A percentile compares a stretch with the other conserved stretches of the same genome.
Evolutionary conservation across 2,888 invertebrate species (phyloP).

Genomic region (Oscheius sp.): DNA sequence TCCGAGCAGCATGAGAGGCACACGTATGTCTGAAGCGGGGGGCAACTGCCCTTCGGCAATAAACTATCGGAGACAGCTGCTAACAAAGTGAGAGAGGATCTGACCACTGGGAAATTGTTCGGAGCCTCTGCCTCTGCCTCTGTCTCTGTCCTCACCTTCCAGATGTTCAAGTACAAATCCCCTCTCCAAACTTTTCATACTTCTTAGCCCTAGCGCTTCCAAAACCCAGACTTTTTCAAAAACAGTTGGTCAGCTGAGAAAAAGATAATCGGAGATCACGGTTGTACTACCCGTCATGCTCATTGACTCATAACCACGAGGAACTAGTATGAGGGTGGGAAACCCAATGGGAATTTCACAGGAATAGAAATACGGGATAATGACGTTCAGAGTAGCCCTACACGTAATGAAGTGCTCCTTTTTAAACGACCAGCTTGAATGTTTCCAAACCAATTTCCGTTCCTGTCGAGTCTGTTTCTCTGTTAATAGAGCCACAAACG

Average conservation of each 20-base stretch:
- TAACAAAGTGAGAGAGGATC: conserved; percentile 14
- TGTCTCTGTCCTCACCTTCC: background rate
- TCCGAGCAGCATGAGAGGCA: conserved; percentile 23
- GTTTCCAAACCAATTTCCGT: no score
- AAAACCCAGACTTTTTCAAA: background rate
- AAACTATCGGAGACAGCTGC: conserved; percentile 32
- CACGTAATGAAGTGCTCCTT: no score
- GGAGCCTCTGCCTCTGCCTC: background rate
- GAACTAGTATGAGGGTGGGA: no score
- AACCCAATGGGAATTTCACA: no score
- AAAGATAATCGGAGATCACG: background rate
- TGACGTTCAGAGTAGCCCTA: no score
- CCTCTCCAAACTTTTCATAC: background rate
- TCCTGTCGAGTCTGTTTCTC: no score
- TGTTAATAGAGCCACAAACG: no score
- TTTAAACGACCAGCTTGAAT: no score
- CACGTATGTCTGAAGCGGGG: conserved; percentile 20
- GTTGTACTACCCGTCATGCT: background rate
- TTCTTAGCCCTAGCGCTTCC: background rate
- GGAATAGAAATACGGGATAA: no score
- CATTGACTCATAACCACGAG: no score
- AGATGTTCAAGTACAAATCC: background rate
- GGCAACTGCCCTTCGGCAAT: conserved; percentile 32
- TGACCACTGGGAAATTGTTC: background rate
- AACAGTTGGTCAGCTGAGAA: background rate